Conservation (phyloP, 2,113 vertebrate species). For the Dipodomys stephensi region DNA sequence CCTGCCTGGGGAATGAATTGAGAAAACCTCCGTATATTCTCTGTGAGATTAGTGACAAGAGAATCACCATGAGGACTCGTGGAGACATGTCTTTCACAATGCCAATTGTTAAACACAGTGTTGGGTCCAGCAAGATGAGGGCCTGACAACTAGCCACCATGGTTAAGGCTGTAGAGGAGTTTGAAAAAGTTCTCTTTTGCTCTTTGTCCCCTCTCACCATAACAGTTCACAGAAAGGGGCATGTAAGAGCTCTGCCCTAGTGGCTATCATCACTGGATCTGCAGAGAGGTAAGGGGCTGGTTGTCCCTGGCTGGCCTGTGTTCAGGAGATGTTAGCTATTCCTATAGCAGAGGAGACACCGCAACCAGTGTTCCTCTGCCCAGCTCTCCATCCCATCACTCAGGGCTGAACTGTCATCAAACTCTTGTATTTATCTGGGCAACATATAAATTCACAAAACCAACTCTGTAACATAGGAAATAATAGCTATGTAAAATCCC, state of each 20-base stretch:
- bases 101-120: not conserved
- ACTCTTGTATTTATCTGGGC: too few species aligned
- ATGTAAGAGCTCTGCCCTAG: not conserved
- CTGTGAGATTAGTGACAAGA: not conserved
- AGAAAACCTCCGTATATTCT: not conserved
- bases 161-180: not conserved
- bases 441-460: too few species aligned
- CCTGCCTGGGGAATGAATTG: not conserved
- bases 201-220: not conserved
- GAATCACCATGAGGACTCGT: not conserved
- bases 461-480: too few species aligned
- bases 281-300: constrained; percentile 45
- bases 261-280: constrained; percentile 58
- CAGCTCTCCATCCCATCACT: too few species aligned
- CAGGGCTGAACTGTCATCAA: too few species aligned
- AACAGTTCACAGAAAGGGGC: not conserved
- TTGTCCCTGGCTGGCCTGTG: not conserved
- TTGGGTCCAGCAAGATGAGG: not conserved
- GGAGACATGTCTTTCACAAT: not conserved
- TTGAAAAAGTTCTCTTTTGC: not conserved
- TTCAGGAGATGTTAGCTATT: not conserved
- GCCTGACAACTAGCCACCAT: not conserved
- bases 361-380: not conserved
- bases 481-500: too few species aligned
- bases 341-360: not conserved